Evolutionary conservation across 2,888 invertebrate genomes (phyloP).

Genomic region (Epinotia demarniana): DNA sequence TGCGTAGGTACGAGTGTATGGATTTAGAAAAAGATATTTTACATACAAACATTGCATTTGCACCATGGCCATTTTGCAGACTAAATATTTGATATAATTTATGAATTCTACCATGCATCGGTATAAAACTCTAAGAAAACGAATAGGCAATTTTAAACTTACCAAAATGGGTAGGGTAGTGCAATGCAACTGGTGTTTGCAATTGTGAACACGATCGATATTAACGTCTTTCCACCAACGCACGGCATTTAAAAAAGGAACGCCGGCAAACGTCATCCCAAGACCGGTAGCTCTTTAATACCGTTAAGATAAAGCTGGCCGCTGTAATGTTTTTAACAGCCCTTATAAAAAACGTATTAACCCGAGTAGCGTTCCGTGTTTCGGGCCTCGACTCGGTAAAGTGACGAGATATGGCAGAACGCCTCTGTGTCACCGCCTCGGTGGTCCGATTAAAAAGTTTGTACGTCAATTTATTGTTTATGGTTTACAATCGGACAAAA

Average conservation of each 20-base stretch:
- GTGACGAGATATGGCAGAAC: slow-evolving; percentile 58
- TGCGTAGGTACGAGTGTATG: background rate
- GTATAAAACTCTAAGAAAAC: too few relatives aligned
- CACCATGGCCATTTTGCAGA: too few relatives aligned
- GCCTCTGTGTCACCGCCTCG: slow-evolving; percentile 51
- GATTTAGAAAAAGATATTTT: background rate
- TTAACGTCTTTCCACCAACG: slow-evolving; percentile 31
- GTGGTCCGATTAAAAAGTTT: slow-evolving; percentile 59
- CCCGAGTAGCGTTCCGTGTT: slow-evolving; percentile 78
- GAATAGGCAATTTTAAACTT: too few relatives aligned
- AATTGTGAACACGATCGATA: slow-evolving; percentile 6
- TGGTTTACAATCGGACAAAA: slow-evolving; percentile 44
- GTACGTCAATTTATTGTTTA: slow-evolving; percentile 45
- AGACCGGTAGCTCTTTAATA: slow-evolving; percentile 75
- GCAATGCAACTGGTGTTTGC: background rate
- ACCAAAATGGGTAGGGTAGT: background rate
- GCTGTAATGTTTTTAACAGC: slow-evolving; percentile 50
- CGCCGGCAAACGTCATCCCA: slow-evolving; percentile 47
- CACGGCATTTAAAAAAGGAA: slow-evolving; percentile 35
- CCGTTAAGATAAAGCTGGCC: slow-evolving; percentile 69
- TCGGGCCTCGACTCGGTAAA: slow-evolving; percentile 57
- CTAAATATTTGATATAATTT: too few relatives aligned
- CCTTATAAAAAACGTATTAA: slow-evolving; percentile 58
- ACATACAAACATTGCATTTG: too few relatives aligned
- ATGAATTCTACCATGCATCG: too few relatives aligned